Conservation (phyloP, 2,113 vertebrate species). For the Notothenia rossii region DNA sequence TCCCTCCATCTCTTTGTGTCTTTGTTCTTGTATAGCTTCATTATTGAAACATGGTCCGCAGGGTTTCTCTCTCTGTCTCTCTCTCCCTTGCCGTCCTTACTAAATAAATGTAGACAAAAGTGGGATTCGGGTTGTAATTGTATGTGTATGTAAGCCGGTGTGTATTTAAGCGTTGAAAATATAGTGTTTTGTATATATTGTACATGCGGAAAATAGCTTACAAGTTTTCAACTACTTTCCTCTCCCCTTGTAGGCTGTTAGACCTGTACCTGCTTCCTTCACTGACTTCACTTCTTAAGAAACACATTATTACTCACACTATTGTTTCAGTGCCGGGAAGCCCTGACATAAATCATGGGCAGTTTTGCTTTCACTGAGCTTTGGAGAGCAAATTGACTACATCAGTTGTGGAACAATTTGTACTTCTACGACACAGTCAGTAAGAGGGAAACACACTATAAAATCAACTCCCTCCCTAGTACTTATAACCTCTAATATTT, state of each 20-base stretch:
- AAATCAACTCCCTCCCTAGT: neutral
- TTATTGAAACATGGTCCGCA: constrained; percentile 68
- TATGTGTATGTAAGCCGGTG: constrained; percentile 2
- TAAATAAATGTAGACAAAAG: constrained; percentile 69
- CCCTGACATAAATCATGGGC: constrained; percentile 58
- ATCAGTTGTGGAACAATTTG: constrained; percentile 50
- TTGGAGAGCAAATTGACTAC: constrained; percentile 38
- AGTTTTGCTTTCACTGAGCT: constrained; percentile 23
- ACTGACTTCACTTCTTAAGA: constrained; percentile 39
- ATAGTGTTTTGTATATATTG: constrained; percentile 2
- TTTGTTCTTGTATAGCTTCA: constrained; percentile 71
- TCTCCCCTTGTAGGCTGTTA: constrained; percentile 1
- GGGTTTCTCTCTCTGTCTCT: constrained; percentile 35
- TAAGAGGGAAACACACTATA: neutral
- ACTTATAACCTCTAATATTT: neutral
- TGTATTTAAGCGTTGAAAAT: constrained; percentile 9
- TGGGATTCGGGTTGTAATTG: constrained; percentile 64
- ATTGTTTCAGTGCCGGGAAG: constrained; percentile 49
- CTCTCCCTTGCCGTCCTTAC: constrained; percentile 36
- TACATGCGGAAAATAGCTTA: neutral
- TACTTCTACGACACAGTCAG: constrained; percentile 22
- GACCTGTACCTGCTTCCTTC: constrained; percentile 31
- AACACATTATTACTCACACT: constrained; percentile 49
- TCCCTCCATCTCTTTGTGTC: constrained; percentile 67
- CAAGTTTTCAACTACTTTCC: constrained; percentile 8